A percentile compares a stretch with the other conserved stretches of the same genome.
Evolutionary conservation across 2,888 invertebrate genomes (phyloP).

Genomic region (Acanthosoma haemorrhoidale): DNA sequence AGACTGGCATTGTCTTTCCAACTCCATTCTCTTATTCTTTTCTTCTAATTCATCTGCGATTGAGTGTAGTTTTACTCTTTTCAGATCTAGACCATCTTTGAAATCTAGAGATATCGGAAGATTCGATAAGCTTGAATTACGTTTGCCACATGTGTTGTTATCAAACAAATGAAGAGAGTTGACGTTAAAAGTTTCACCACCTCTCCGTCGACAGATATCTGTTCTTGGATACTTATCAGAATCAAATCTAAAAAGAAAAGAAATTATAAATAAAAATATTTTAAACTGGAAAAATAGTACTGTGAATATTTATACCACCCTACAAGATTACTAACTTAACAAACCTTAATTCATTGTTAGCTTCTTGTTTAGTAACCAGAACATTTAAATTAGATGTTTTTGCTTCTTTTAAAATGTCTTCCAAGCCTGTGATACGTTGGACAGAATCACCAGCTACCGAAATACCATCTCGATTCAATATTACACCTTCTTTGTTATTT

Average conservation of each 20-base stretch:
- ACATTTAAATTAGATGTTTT: slow-evolving; percentile 58
- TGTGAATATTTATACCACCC: no score
- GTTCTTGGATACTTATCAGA: slow-evolving; percentile 55
- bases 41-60: slow-evolving; percentile 32
- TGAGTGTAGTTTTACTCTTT: slow-evolving; percentile 40
- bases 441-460: not conserved
- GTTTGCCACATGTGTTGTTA: slow-evolving; percentile 44
- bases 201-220: slow-evolving; percentile 47
- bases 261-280: not conserved
- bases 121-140: slow-evolving; percentile 37
- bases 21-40: slow-evolving; percentile 37
- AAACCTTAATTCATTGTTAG: slow-evolving; percentile 40
- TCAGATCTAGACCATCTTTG: slow-evolving; percentile 41
- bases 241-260: slow-evolving; percentile 45
- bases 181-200: slow-evolving; percentile 49
- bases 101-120: slow-evolving; percentile 37
- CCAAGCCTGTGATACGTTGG: slow-evolving; percentile 44
- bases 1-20: slow-evolving; percentile 26
- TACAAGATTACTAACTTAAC: not conserved
- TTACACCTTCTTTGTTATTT: not conserved
- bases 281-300: no score
- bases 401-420: slow-evolving; percentile 54
- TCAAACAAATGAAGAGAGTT: slow-evolving; percentile 49
- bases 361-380: slow-evolving; percentile 45
- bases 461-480: not conserved